Percentiles rank a stretch among this genome's conserved stretches.
phyloP scores from a whole-genome alignment of 2,113 vertebrate genomes.

The human (Homo sapiens) region DNA sequence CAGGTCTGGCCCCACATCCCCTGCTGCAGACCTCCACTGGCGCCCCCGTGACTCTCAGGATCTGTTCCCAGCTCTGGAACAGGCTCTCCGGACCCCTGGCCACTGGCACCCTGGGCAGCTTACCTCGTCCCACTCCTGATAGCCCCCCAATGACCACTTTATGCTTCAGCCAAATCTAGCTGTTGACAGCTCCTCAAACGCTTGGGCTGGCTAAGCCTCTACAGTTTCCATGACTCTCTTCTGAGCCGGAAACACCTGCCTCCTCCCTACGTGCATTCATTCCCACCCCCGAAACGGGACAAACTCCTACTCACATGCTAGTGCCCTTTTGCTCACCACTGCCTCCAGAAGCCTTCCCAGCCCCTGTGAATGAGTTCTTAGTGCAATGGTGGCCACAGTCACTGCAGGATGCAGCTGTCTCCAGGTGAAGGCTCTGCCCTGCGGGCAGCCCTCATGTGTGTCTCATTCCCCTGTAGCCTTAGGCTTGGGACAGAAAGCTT shows the following conservation, averaged over 20 bases:
- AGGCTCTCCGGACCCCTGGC: background rate
- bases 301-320: rapidly evolving
- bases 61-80: background rate
- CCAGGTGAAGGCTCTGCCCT: background rate
- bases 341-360: background rate
- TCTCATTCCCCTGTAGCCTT: background rate
- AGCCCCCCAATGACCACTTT: too few species aligned
- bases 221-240: background rate
- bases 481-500: background rate
- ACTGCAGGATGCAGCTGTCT: background rate
- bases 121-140: background rate
- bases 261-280: background rate
- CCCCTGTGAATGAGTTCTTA: background rate
- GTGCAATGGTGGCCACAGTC: rapidly evolving
- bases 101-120: background rate
- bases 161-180: background rate
- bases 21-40: background rate
- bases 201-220: background rate
- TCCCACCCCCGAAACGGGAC: background rate
- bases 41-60: background rate
- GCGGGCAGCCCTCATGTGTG: background rate
- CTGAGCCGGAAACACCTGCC: background rate
- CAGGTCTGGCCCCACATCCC: rapidly evolving
- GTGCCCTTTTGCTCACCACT: background rate
- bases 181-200: background rate